A percentile compares a stretch with the other conserved stretches of the same genome.
These are phyloP conservation scores for Limnephilus auricula DNA, from an alignment of 2,888 invertebrate species.

Conservation along the genomic window DNA sequence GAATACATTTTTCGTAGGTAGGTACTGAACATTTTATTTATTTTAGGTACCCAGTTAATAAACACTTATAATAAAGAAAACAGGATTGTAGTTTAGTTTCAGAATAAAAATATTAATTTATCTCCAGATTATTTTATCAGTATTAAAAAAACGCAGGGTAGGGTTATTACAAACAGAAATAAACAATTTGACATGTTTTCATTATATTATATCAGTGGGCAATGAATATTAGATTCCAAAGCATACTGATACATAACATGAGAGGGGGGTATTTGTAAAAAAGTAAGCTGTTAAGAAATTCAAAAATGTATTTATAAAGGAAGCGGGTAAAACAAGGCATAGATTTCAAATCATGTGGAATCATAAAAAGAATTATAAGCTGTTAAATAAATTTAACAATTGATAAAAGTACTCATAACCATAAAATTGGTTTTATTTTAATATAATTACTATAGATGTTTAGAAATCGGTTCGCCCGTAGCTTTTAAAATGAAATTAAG, in stretches of 20 bases:
- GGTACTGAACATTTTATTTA: neutral
- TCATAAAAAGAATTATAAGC: neutral
- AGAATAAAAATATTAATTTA: neutral
- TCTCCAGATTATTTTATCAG: slow-evolving; percentile 25
- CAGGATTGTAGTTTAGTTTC: neutral
- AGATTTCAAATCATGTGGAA: neutral
- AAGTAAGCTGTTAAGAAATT: slow-evolving; percentile 20
- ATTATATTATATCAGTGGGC: neutral
- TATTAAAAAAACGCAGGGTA: slow-evolving; percentile 29
- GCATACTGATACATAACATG: slow-evolving; percentile 6
- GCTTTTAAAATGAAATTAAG: neutral
- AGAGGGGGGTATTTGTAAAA: neutral
- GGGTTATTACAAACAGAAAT: slow-evolving; percentile 29
- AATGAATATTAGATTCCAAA: slow-evolving; percentile 14
- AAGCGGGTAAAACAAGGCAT: slow-evolving; percentile 15
- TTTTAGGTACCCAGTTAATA: neutral
- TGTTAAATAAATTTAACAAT: no score
- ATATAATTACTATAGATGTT: no score
- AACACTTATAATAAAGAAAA: neutral
- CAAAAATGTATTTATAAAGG: neutral
- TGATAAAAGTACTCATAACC: neutral
- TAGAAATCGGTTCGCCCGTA: neutral
- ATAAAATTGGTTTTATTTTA: neutral
- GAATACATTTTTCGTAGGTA: neutral
- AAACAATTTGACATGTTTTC: neutral